phyloP scores from a whole-genome alignment of 1,140 invertebrate species.

The Hetaerina americana region DNA sequence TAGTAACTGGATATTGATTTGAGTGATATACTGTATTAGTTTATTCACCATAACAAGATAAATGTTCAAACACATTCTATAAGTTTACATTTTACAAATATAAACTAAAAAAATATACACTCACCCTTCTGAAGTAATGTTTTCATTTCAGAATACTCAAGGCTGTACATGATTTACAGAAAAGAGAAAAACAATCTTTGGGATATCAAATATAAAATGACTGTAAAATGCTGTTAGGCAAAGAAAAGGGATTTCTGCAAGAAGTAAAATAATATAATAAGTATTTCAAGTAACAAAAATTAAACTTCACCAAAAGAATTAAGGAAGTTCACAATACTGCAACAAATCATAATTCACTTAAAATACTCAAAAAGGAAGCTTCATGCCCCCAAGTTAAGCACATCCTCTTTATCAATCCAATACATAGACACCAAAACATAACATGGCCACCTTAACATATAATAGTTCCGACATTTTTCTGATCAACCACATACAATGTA shows the following conservation, averaged over 20 bases:
- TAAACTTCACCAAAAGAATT: too few species aligned
- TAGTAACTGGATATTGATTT: too few species aligned
- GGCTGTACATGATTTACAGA: neutral
- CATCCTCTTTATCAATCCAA: too few species aligned
- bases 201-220: neutral
- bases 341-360: too few species aligned
- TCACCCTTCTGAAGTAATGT: neutral
- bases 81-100: neutral
- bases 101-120: neutral
- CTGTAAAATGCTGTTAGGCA: neutral
- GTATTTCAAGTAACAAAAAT: too few species aligned
- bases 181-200: neutral
- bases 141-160: neutral
- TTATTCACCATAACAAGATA: neutral
- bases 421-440: too few species aligned
- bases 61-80: neutral
- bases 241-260: neutral
- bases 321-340: too few species aligned
- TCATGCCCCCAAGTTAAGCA: too few species aligned
- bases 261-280: neutral
- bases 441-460: too few species aligned
- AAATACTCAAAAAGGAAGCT: too few species aligned
- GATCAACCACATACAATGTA: too few species aligned
- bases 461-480: too few species aligned
- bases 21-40: neutral